Conservation (phyloP, 2,888 invertebrate species). For the Gandaritis pyraliata region DNA sequence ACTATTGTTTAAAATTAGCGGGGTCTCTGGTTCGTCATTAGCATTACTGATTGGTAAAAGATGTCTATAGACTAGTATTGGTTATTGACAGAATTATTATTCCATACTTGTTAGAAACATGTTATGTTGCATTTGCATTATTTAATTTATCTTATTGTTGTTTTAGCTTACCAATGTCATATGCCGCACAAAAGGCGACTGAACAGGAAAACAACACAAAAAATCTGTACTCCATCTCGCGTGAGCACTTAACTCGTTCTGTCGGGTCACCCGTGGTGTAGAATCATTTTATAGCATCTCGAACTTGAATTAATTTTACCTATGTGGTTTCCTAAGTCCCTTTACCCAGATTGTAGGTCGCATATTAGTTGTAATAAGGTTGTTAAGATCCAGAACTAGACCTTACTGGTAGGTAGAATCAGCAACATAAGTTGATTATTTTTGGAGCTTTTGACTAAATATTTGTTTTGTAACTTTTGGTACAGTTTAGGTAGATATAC, state of each 20-base stretch:
- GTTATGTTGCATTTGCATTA: background rate
- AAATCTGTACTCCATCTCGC: conserved; percentile 36
- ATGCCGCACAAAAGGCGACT: conserved; percentile 31
- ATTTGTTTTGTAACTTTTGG: no score
- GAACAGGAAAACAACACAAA: conserved; percentile 41
- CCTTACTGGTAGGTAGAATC: no score
- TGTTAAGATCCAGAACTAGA: no score
- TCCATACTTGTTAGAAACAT: no score
- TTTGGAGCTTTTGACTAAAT: no score
- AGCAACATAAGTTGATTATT: no score
- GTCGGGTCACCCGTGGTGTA: background rate
- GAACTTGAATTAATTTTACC: background rate
- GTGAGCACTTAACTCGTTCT: conserved; percentile 35
- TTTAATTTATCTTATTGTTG: background rate
- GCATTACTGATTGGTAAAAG: no score
- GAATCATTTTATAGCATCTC: conserved; percentile 30
- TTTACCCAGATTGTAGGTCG: background rate
- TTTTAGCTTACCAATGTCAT: conserved; percentile 28
- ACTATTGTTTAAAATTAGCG: no score
- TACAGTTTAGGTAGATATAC: no score
- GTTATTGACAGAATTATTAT: no score
- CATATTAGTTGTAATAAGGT: background rate
- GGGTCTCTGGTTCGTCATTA: no score
- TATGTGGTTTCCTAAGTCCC: background rate
- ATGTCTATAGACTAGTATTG: no score